Conservation (phyloP, 2,797 vertebrate genomes). For the Pyrocephalus nanus region DNA sequence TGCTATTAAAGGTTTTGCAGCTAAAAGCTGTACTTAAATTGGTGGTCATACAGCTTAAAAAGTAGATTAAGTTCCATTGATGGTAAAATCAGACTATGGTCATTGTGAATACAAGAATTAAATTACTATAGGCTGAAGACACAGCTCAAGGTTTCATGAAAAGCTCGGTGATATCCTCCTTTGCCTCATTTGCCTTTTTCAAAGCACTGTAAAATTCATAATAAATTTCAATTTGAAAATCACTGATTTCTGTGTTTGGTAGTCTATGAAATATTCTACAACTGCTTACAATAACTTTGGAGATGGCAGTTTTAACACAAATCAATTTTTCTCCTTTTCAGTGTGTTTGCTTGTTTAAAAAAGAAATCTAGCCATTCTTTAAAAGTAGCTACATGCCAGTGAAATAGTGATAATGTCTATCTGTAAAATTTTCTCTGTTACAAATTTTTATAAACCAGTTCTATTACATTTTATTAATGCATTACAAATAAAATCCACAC, state of each 20-base stretch:
- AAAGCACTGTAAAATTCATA: neutral
- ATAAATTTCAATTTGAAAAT: neutral
- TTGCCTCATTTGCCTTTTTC: neutral
- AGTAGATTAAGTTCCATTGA: neutral
- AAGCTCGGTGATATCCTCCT: neutral
- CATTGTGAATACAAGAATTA: neutral
- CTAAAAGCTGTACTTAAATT: neutral
- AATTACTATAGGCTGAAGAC: neutral
- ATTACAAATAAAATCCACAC: neutral
- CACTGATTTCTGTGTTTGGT: neutral
- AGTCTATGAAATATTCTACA: neutral
- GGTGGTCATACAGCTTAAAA: neutral
- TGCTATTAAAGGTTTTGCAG: neutral
- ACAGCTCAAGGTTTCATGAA: neutral
- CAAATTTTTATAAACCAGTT: conserved; percentile 26
- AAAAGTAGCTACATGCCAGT: neutral
- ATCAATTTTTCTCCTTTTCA: neutral
- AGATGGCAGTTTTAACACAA: neutral
- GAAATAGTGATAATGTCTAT: neutral
- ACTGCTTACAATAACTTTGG: neutral
- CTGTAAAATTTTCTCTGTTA: conserved; percentile 13
- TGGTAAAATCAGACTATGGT: neutral
- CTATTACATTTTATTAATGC: neutral
- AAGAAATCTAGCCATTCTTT: neutral
- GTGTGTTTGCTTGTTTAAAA: neutral